These are phyloP conservation scores for Andrena haemorrhoa DNA, from an alignment of 2,888 invertebrate genomes.

Conservation along the genomic window DNA sequence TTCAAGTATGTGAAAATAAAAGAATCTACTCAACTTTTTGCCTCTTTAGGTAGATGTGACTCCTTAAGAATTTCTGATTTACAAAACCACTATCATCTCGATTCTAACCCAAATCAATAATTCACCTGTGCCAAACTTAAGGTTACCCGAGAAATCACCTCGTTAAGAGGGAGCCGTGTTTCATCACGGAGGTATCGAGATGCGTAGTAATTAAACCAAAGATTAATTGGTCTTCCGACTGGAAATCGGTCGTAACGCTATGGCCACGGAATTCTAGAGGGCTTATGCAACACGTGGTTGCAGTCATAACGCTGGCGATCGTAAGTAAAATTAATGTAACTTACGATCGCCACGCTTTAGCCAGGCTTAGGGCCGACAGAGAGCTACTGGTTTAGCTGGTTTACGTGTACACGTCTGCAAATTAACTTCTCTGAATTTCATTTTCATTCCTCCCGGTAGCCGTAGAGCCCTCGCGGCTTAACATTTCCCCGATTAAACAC, in stretches of 20 bases:
- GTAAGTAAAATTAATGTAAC: constrained; percentile 27
- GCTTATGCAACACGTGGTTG: constrained; percentile 18
- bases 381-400: constrained; percentile 37
- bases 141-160: not conserved
- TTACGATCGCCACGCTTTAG: constrained; percentile 32
- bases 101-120: not conserved
- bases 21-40: no score
- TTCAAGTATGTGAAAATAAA: no score
- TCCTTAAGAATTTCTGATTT: no score
- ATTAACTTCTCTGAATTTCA: constrained; percentile 44
- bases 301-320: not conserved
- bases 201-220: constrained; percentile 35
- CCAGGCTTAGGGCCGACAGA: constrained; percentile 4
- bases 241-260: constrained; percentile 19
- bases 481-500: constrained; percentile 15
- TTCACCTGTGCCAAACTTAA: not conserved
- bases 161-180: not conserved
- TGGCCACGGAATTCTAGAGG: constrained; percentile 8
- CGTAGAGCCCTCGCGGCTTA: constrained; percentile 1
- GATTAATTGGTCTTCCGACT: constrained; percentile 37
- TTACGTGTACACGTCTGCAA: constrained; percentile 20
- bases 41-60: no score
- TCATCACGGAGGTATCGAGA: not conserved
- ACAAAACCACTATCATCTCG: no score
- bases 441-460: constrained; percentile 19